Conservation (phyloP, 2,113 vertebrate species). For the Panurus biarmicus region DNA sequence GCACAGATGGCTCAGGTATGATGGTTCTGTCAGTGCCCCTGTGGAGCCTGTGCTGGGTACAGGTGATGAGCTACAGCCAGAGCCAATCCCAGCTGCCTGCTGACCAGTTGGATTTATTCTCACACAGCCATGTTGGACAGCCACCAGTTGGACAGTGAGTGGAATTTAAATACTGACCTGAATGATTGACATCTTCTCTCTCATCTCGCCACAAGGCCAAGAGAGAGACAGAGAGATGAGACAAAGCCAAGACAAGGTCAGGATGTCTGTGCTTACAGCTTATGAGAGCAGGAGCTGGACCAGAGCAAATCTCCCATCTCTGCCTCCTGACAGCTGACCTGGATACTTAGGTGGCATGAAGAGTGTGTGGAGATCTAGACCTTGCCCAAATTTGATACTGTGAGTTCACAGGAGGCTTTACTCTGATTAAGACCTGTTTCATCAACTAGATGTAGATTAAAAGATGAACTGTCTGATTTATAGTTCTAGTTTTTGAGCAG, state of each 20-base stretch:
- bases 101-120: not conserved
- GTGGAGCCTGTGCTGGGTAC: not conserved
- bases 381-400: not conserved
- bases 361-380: not conserved
- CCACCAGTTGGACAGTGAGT: not conserved
- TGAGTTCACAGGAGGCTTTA: not conserved
- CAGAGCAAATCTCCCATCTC: not conserved
- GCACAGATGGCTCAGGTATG: not conserved
- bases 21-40: not conserved
- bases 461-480: not conserved
- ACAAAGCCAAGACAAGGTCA: not conserved
- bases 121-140: not conserved
- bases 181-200: not conserved
- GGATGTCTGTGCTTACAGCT: not conserved
- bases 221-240: not conserved
- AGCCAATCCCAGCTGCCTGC: not conserved
- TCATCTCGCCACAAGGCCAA: not conserved
- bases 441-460: not conserved
- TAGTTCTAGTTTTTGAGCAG: not conserved
- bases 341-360: not conserved
- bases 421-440: not conserved
- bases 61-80: not conserved
- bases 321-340: not conserved
- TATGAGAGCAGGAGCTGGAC: not conserved
- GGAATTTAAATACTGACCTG: not conserved